These are phyloP conservation scores for Galaxias olidus DNA, from an alignment of 2,797 vertebrate species.

Conservation along the genomic window DNA sequence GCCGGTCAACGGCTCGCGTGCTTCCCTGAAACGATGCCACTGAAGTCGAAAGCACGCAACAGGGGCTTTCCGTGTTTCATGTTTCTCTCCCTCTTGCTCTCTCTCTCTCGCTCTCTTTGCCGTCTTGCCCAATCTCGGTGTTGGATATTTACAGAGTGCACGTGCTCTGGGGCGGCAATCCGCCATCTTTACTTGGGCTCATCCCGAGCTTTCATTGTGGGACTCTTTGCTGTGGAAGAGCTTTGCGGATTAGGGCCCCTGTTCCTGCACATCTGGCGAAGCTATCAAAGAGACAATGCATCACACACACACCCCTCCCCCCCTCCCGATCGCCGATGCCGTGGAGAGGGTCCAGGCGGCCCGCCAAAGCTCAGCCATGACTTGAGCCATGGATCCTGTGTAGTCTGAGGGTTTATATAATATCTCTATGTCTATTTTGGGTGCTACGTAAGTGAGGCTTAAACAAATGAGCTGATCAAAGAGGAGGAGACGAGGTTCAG, in stretches of 20 bases:
- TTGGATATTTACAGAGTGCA: neutral
- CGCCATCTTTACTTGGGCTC: neutral
- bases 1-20: too few species aligned
- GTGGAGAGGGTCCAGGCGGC: neutral
- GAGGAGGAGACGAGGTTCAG: neutral
- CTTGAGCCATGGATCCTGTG: constrained; percentile 1
- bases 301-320: neutral
- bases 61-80: too few species aligned
- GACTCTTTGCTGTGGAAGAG: constrained; percentile 9
- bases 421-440: neutral
- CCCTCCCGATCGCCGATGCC: neutral
- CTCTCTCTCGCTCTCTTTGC: neutral
- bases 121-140: too few species aligned
- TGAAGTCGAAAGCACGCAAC: too few species aligned
- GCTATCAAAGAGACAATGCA: constrained; percentile 15
- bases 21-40: too few species aligned
- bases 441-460: neutral
- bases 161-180: neutral
- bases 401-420: neutral
- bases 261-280: constrained; percentile 17
- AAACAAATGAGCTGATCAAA: neutral
- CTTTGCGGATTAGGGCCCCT: neutral
- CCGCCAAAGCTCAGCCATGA: neutral
- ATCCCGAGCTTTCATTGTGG: constrained; percentile 1
- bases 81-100: neutral